These are phyloP conservation scores for Platysternon megacephalum DNA, from an alignment of 2,113 vertebrate genomes.

Conservation along the genomic window DNA sequence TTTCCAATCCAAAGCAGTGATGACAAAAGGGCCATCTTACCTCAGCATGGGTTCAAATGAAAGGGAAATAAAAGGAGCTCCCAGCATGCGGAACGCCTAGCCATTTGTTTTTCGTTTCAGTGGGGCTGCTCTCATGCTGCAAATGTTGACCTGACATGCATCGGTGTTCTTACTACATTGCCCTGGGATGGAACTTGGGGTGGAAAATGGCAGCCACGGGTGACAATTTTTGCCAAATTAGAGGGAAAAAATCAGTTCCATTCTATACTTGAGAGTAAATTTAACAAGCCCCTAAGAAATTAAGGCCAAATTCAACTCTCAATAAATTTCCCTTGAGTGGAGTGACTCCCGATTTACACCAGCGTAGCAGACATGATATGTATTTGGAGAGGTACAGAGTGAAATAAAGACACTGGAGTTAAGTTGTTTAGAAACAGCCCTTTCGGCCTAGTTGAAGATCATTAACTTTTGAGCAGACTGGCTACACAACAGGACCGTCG, in stretches of 20 bases:
- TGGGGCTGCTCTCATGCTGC: neutral
- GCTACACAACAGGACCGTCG: neutral
- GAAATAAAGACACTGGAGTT: neutral
- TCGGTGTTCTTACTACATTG: neutral
- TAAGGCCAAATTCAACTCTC: neutral
- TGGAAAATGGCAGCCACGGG: neutral
- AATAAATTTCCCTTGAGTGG: neutral
- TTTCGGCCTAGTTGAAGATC: neutral
- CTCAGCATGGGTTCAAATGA: slow-evolving; percentile 22
- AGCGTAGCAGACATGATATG: neutral
- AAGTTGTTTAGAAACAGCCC: neutral
- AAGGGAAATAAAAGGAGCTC: neutral
- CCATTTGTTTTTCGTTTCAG: neutral
- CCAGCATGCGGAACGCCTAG: neutral
- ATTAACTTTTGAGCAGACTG: neutral
- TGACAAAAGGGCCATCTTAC: slow-evolving; percentile 47
- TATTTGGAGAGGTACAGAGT: neutral
- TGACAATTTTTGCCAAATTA: slow-evolving; percentile 33
- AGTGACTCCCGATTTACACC: neutral
- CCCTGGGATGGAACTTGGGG: neutral
- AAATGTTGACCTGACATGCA: neutral
- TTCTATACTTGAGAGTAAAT: neutral
- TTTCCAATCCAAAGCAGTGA: slow-evolving; percentile 25
- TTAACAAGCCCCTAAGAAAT: neutral
- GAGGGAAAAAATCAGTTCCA: neutral